Evolutionary conservation across 2,797 vertebrate species (phyloP), one percentile per base, ranked within the genome.

Genomic region (Sternarchorhynchus goeldii): DNA sequence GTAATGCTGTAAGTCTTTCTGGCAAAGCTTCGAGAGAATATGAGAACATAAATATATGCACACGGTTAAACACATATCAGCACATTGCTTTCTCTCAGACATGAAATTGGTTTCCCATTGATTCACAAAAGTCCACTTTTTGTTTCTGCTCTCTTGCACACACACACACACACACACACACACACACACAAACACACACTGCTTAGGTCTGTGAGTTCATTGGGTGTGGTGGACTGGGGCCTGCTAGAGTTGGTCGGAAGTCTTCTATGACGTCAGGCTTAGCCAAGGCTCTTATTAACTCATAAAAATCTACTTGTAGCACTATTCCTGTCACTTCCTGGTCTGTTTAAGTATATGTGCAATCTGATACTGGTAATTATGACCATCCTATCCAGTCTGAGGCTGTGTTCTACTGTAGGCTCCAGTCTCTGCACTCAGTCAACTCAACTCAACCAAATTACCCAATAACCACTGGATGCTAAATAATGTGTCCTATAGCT

Each of bases 201-300:
- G 29, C 65, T 41, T 58, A 50, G 25, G 68, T 21, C 74, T 76
- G 73, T 68, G 31, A 62, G 55, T 32, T 65, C 31, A 84, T 66
- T 81, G 87, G 85, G 86, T 89, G 88, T 89, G 85, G 88, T 85
- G 18, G 88, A 88, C 89, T 79, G 87, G 77, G 86, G 80, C 80
- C n/a, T 57, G 67, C 75, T 31, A 72, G 68, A 74, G 82, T 80
- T 72, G 76, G 75, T 63, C 74, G 21, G 77, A 66, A 71, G 78
- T 63, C 65, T 69, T 65, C 75, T 59, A 68, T 89, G 89, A 89
- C 84, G 84, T 89, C 86, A 84, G 84, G 83, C 79, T 88, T 85
- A 83, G 85, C 87, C 86, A 84, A 90, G 89, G 87, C 89, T 84
- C 83, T 90, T 84, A 92, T 91, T 93, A 92, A 90, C 86, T 91